Conservation (phyloP, 2,113 vertebrate species). For the Oreotrochilus melanogaster region DNA sequence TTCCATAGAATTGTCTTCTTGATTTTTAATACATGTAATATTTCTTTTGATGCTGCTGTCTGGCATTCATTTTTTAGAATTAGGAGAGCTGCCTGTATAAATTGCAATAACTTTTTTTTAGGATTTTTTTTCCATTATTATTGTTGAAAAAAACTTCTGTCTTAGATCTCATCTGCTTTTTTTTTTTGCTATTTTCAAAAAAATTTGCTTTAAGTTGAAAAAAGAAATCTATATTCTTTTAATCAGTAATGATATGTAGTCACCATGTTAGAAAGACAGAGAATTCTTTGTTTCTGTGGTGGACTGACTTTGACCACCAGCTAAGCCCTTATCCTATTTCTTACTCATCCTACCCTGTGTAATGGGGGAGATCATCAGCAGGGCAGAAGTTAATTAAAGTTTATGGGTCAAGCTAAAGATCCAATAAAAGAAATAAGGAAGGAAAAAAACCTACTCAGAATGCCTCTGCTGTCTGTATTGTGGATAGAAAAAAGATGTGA, state of each 20-base stretch:
- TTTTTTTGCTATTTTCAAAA: neutral
- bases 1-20: neutral
- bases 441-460: too few species aligned
- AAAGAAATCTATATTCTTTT: neutral
- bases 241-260: neutral
- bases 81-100: slow-evolving; percentile 8
- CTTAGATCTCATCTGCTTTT: neutral
- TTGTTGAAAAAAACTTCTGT: neutral
- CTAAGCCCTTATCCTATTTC: too few species aligned
- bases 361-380: too few species aligned
- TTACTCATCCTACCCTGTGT: too few species aligned
- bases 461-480: too few species aligned
- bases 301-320: too few species aligned
- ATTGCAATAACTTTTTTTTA: neutral
- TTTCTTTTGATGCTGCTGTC: neutral
- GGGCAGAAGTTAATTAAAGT: too few species aligned
- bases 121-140: neutral
- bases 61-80: neutral
- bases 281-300: too few species aligned
- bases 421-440: too few species aligned
- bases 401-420: too few species aligned
- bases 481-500: too few species aligned
- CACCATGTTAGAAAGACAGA: neutral
- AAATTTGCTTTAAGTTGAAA: neutral
- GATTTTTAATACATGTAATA: neutral